A percentile compares a stretch with the other conserved stretches of the same genome.
Conservation (phyloP, 2,888 invertebrate genomes). For the Liopterus haemorrhoidalis region DNA sequence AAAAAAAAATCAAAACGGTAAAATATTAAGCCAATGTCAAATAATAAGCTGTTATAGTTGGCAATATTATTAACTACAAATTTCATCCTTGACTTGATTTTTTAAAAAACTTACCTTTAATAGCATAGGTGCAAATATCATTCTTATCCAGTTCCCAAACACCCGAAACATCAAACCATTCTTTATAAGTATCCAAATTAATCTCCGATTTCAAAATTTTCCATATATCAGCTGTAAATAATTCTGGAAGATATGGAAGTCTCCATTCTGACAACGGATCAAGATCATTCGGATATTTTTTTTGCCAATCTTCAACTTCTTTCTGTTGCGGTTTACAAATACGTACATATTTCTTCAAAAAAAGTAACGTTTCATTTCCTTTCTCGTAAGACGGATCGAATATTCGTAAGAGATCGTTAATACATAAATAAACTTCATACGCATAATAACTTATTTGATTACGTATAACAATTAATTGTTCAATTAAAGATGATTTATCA, state of each 20-base stretch:
- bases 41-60: constrained; percentile 27
- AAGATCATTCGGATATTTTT: constrained; percentile 41
- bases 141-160: constrained; percentile 44
- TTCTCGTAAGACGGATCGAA: constrained; percentile 28
- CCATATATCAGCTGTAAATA: constrained; percentile 43
- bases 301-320: constrained; percentile 49
- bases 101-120: constrained; percentile 40
- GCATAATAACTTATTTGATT: constrained; percentile 49
- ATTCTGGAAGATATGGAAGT: constrained; percentile 45
- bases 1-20: too few relatives aligned
- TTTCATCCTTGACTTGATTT: constrained; percentile 9
- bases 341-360: constrained; percentile 40
- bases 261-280: constrained; percentile 48
- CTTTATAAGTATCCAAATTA: constrained; percentile 46
- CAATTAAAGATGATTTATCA: constrained; percentile 37
- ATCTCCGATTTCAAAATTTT: constrained; percentile 47
- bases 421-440: constrained; percentile 49
- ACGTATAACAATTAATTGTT: constrained; percentile 36
- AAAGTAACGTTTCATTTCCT: constrained; percentile 35
- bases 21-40: too few relatives aligned
- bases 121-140: constrained; percentile 48
- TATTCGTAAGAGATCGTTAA: constrained; percentile 41
- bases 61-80: not conserved
- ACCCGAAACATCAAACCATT: constrained; percentile 47
- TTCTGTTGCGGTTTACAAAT: constrained; percentile 43